phyloP scores from a whole-genome alignment of 1,140 invertebrate species.

The Diprion similis region DNA sequence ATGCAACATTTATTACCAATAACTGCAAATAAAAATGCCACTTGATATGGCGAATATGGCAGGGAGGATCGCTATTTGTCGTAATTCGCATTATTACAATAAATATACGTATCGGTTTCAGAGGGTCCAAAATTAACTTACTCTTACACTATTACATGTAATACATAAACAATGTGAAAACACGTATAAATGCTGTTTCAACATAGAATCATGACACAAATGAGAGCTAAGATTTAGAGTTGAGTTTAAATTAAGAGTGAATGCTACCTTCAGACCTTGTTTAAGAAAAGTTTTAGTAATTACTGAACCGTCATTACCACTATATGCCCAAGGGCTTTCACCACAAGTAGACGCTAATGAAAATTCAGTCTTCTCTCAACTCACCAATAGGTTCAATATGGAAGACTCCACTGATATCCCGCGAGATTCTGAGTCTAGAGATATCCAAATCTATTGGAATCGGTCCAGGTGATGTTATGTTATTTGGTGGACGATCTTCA shows the following conservation, averaged over 20 bases:
- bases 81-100: neutral
- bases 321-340: constrained; percentile 17
- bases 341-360: constrained; percentile 26
- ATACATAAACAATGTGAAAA: neutral
- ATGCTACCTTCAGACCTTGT: neutral
- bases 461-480: constrained; percentile 83
- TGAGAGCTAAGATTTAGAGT: neutral
- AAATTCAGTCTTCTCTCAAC: constrained; percentile 23
- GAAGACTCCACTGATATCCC: constrained; percentile 75
- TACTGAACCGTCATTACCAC: neutral
- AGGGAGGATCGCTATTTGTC: neutral
- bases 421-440: constrained; percentile 70
- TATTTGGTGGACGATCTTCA: constrained; percentile 82
- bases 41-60: neutral
- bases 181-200: neutral
- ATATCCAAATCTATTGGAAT: constrained; percentile 81
- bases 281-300: constrained; percentile 5
- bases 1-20: constrained; percentile 35
- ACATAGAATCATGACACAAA: neutral
- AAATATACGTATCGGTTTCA: neutral
- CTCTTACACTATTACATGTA: too few species aligned
- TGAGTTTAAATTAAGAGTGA: neutral
- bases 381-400: constrained; percentile 70
- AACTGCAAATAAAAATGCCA: constrained; percentile 22
- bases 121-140: too few species aligned